Base-by-base conservation (phyloP, 2,113 vertebrate genomes). In the Hydrolagus affinis region DNA sequence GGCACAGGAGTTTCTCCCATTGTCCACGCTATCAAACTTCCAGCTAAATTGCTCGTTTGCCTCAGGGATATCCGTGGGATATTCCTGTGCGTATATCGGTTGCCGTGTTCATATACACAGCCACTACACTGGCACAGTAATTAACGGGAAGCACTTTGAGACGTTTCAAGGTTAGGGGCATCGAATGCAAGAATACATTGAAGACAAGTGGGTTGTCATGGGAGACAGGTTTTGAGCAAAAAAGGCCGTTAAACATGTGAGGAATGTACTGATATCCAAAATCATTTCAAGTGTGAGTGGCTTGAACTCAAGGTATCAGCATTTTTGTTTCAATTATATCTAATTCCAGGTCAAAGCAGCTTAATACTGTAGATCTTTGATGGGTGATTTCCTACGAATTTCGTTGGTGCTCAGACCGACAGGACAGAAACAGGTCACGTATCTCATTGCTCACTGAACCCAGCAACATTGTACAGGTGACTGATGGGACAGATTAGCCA, bases 281-380 rank as follows among this genome's bases (percentile, higher is more conserved):
- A 83, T 83, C 62, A 83, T 83, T 83, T 83, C 78, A 83, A 66
- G 78, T 83, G 60, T 83, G 78, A 32, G 64, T 83, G 66, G 78
- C 66, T 83, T 83, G 60, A 66, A 83, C 66, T 66, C 28, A 10
- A 15, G 10, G 10, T 83, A 83, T 83, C 66, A 62, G 66, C 78
- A 83, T 60, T 28, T 28, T 19, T 21, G 32, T 68, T 83, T 83
- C 66, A 83, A 66, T 83, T 83, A 83, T 64, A 4, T 68, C 28
- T 83, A 23, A 66, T 44, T 44, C 10, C 76, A 83, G 78, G 78
- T 83, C 78, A 66, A 44, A 83, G 59, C 15, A 19, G 78, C 78
- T 68, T 60, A 66, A 83, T 83, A 66, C 66, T 66, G 66, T 28
- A 2, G 15, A 32, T 9, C 62, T 66, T 44, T 56, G 62, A 83